Conservation (phyloP, 2,113 vertebrate species). For the Lynx canadensis region DNA sequence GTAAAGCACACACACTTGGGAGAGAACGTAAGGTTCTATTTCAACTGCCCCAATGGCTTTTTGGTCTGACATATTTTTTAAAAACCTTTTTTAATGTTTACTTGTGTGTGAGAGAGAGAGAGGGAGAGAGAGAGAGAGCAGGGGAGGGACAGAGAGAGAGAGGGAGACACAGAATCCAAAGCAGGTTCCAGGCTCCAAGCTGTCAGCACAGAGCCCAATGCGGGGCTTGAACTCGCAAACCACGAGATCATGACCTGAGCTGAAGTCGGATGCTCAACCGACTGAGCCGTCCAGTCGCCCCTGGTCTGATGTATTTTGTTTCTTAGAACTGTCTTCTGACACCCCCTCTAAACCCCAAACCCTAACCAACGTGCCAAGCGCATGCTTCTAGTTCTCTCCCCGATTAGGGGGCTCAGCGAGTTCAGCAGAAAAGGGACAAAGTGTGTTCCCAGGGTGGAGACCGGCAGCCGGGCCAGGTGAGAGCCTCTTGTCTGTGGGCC, state of each 20-base stretch:
- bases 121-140: too few relatives aligned
- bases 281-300: too few relatives aligned
- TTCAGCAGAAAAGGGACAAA: neutral
- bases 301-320: neutral
- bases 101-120: too few relatives aligned
- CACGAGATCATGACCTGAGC: too few relatives aligned
- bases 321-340: neutral
- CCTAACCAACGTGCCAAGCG: too few relatives aligned
- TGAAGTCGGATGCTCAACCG: accelerated
- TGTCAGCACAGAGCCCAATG: too few relatives aligned
- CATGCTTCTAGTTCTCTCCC: neutral
- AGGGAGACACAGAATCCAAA: too few relatives aligned
- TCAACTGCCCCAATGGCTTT: neutral
- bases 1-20: accelerated
- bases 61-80: neutral
- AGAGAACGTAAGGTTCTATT: accelerated
- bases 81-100: too few relatives aligned
- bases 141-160: too few relatives aligned
- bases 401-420: neutral
- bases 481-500: neutral
- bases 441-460: too few relatives aligned
- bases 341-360: neutral
- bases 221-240: too few relatives aligned
- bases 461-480: neutral
- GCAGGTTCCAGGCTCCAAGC: too few relatives aligned